Percentiles rank a stretch among this genome's conserved stretches.
phyloP scores from a whole-genome alignment of 2,888 invertebrate species.

The Lymantria monacha region DNA sequence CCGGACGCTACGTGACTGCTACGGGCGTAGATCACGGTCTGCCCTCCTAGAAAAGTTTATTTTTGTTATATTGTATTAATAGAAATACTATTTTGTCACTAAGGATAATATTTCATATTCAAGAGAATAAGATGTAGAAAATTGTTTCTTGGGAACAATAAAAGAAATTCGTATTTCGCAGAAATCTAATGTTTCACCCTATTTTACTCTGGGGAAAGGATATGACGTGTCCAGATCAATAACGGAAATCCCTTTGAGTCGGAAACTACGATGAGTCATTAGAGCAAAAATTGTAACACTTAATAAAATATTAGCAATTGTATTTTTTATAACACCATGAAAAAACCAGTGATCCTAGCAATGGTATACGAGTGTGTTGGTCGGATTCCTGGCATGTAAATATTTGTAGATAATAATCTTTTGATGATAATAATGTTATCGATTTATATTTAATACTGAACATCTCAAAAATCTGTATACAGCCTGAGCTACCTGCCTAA shows the following conservation, averaged over 20 bases:
- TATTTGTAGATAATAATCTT: too few relatives aligned
- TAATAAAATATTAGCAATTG: too few relatives aligned
- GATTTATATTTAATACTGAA: too few relatives aligned
- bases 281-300: neutral
- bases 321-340: too few relatives aligned
- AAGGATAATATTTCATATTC: too few relatives aligned
- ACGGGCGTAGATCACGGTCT: conserved; percentile 25
- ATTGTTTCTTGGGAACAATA: conserved; percentile 1
- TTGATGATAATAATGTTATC: too few relatives aligned
- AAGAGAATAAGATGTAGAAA: neutral
- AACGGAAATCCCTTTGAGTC: conserved; percentile 49
- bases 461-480: too few relatives aligned
- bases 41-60: neutral
- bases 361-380: too few relatives aligned
- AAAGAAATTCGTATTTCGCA: conserved; percentile 7
- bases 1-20: conserved; percentile 53
- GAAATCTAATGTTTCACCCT: conserved; percentile 36
- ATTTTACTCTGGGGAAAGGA: conserved; percentile 34
- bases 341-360: too few relatives aligned
- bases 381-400: too few relatives aligned
- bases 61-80: neutral
- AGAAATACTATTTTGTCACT: too few relatives aligned
- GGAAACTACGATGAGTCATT: conserved; percentile 23
- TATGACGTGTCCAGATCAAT: conserved; percentile 57
- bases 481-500: too few relatives aligned